These are phyloP conservation scores for Pachyseris speciosa DNA, from an alignment of 64 coral and sea anemone genomes.

Conservation along the genomic window DNA sequence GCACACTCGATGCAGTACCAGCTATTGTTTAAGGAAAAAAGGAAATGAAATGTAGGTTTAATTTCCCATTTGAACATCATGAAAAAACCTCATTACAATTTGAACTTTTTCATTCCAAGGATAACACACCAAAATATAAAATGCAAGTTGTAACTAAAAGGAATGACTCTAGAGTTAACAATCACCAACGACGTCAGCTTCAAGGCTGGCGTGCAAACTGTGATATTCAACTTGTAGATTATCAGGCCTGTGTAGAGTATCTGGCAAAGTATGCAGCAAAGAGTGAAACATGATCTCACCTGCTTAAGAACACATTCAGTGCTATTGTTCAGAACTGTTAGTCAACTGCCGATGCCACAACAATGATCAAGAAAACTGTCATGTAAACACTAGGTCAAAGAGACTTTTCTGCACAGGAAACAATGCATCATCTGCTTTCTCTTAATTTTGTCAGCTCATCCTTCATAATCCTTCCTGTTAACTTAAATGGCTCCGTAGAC, in stretches of 20 bases:
- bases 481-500: constrained; percentile 43
- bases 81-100: constrained; percentile 37
- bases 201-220: constrained; percentile 67
- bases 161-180: constrained; percentile 55
- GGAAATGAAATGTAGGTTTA: constrained; percentile 49
- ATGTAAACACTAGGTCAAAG: constrained; percentile 61
- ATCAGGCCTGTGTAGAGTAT: constrained; percentile 63
- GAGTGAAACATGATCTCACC: constrained; percentile 37
- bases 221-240: constrained; percentile 66
- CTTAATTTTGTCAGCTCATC: constrained; percentile 49
- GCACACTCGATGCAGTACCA: constrained; percentile 46
- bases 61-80: constrained; percentile 55
- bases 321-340: constrained; percentile 32
- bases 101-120: constrained; percentile 32
- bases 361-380: constrained; percentile 52
- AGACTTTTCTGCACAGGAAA: constrained; percentile 45
- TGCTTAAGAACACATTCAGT: constrained; percentile 47
- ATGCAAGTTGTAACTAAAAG: constrained; percentile 42
- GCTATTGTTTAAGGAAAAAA: constrained; percentile 65
- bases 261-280: constrained; percentile 63
- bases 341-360: constrained; percentile 24
- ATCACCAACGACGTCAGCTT: constrained; percentile 51
- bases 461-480: constrained; percentile 15
- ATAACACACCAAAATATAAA: constrained; percentile 25
- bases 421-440: constrained; percentile 49